Evolutionary conservation across 2,888 invertebrate genomes (phyloP), one percentile per base, ranked within the genome.

Genomic region (Drosophila niveifrons): DNA sequence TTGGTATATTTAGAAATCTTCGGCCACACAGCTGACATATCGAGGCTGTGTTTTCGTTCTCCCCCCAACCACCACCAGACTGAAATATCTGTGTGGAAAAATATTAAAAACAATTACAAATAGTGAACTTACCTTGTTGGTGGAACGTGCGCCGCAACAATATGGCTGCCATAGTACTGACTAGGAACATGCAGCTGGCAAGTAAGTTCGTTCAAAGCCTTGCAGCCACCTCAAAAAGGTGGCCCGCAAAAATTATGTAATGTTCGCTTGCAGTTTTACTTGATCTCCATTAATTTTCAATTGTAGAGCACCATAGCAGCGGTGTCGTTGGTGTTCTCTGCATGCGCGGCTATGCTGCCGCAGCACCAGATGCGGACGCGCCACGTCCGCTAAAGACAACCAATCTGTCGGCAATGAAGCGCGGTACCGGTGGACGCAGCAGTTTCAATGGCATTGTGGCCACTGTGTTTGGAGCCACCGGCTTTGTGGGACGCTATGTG

Each of bases 401-500:
- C 71, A 95, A 95, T 92, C 90, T 95, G 59, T 94, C 96, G 8
- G 93, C 94, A 0, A 94, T 97, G 90, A 97, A 96, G 91, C 94
- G 96, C 75, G 98, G 97, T 29, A 96, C 97, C 17, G 98, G 97
- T 11, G 99, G 99, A 15, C 95, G 99, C 36, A 96, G 97, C 80
- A 99, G 98, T 90, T 99, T 99, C 92, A 99, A 97, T 93, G 99
- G 99, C 0, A 94, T 97, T 61, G 98, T 99, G 2, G 98, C 97
- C n/a, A 99, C 99, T n/a, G 96, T 99, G 1, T 99, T 99, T 92
- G 99, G 99, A 56, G 95, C 95, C 62, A 95, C 96, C 36, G 99
- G 99, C 1, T 98, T 97, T 90, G 93, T 99, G 0, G 99, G 99
- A 0, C 94, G 95, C 76, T 96, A 96, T 93, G 95, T 99, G 13